A percentile compares a stretch with the other conserved stretches of the same genome.
phyloP scores from a whole-genome alignment of 35 echinoderm and acorn worm genomes.

The Holothuria glaberrima region DNA sequence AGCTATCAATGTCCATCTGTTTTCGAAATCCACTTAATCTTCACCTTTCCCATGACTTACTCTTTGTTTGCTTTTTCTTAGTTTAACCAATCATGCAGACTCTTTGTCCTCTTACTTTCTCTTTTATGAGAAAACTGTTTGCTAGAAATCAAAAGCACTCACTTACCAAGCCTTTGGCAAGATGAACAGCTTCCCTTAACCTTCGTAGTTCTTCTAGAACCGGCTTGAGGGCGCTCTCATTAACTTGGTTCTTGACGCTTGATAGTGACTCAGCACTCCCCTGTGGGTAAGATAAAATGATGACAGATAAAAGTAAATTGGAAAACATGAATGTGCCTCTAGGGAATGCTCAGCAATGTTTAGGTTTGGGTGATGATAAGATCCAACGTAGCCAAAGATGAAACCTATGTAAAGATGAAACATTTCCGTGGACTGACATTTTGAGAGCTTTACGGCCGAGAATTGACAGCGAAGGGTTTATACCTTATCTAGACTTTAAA shows the following conservation, averaged over 20 bases:
- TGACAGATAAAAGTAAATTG: neutral
- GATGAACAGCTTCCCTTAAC: slow-evolving; percentile 16
- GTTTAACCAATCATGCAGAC: neutral
- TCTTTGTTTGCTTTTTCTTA: neutral
- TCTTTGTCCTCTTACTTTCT: too few species aligned
- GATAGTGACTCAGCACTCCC: slow-evolving; percentile 44
- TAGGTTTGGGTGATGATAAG: too few species aligned
- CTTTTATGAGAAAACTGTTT: too few species aligned
- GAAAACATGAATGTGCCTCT: too few species aligned
- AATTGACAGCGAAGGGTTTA: too few species aligned
- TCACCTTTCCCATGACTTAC: neutral
- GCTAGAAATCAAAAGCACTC: neutral
- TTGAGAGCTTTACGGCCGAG: too few species aligned
- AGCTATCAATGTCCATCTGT: neutral
- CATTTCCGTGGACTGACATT: too few species aligned
- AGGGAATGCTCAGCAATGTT: too few species aligned
- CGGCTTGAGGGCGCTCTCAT: slow-evolving; percentile 30
- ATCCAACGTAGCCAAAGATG: too few species aligned
- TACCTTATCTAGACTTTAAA: too few species aligned
- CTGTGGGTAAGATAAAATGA: slow-evolving; percentile 23
- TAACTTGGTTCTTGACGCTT: slow-evolving; percentile 32
- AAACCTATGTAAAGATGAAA: too few species aligned
- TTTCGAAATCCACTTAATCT: neutral
- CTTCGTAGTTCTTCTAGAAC: slow-evolving; percentile 32
- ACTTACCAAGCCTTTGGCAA: slow-evolving; percentile 57